These are phyloP conservation scores for Himantopus leucocephalus DNA, from an alignment of 2,113 vertebrate species.

Conservation along the genomic window DNA sequence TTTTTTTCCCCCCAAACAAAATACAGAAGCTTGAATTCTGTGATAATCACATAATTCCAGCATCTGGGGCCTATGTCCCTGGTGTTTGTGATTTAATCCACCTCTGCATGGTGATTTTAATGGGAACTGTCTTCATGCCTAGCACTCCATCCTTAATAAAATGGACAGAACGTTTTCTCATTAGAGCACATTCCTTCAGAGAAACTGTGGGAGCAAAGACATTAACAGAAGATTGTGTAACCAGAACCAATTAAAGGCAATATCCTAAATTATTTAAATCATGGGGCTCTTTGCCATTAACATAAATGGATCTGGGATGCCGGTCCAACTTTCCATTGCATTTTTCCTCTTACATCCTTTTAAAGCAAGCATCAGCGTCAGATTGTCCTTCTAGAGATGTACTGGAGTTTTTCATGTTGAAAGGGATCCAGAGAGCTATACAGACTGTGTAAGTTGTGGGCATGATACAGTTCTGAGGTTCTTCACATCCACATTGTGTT, in stretches of 20 bases:
- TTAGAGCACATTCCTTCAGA: slow-evolving; percentile 19
- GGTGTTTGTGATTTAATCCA: background rate
- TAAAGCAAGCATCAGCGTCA: background rate
- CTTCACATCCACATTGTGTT: background rate
- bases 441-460: background rate
- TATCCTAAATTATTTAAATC: slow-evolving; percentile 30
- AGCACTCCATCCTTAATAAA: background rate
- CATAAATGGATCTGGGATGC: background rate
- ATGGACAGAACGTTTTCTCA: slow-evolving; percentile 12
- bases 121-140: background rate
- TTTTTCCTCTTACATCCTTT: background rate
- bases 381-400: background rate
- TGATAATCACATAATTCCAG: background rate
- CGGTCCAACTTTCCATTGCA: background rate
- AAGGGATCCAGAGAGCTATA: background rate
- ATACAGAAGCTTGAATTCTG: background rate
- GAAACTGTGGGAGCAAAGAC: slow-evolving; percentile 4
- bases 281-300: background rate
- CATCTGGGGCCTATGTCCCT: background rate
- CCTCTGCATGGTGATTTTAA: background rate
- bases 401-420: background rate
- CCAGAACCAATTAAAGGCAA: slow-evolving; percentile 4
- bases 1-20: background rate
- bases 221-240: background rate
- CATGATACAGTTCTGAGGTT: background rate